Conservation (phyloP, 2,888 invertebrate genomes). For the Troglohyphantes excavatus region DNA sequence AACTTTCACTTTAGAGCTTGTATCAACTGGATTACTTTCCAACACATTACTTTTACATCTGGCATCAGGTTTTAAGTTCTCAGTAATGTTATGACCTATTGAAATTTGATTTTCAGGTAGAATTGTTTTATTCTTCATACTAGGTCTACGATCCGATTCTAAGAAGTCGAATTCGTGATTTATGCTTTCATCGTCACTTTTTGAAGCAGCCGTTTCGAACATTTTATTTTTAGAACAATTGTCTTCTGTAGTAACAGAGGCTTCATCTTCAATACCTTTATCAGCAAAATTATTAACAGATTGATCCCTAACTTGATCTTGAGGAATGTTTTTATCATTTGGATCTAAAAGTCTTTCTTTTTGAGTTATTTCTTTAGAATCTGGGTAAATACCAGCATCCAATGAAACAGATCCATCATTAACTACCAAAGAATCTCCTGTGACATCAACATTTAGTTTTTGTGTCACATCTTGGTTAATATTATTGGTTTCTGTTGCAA, state of each 20-base stretch:
- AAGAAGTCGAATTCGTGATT: constrained; percentile 58
- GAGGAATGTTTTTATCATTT: neutral
- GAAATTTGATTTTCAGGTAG: neutral
- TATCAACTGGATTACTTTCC: neutral
- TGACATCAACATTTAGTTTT: neutral
- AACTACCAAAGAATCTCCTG: neutral
- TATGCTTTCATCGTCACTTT: constrained; percentile 63
- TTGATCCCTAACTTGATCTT: neutral
- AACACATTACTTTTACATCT: neutral
- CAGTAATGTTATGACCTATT: neutral
- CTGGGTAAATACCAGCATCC: neutral
- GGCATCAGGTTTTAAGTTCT: neutral
- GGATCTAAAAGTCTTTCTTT: neutral
- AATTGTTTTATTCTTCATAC: neutral
- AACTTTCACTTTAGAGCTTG: neutral
- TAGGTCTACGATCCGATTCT: constrained; percentile 31
- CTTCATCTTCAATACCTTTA: neutral
- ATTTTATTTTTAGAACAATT: neutral
- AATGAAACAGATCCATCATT: no score
- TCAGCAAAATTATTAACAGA: neutral
- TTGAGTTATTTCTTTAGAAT: neutral
- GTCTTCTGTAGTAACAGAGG: neutral
- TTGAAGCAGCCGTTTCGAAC: constrained; percentile 12
- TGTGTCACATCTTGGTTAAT: neutral
- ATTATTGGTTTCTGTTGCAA: neutral